Base-by-base conservation (phyloP, 2,113 vertebrate genomes). In the Diadophis punctatus region DNA sequence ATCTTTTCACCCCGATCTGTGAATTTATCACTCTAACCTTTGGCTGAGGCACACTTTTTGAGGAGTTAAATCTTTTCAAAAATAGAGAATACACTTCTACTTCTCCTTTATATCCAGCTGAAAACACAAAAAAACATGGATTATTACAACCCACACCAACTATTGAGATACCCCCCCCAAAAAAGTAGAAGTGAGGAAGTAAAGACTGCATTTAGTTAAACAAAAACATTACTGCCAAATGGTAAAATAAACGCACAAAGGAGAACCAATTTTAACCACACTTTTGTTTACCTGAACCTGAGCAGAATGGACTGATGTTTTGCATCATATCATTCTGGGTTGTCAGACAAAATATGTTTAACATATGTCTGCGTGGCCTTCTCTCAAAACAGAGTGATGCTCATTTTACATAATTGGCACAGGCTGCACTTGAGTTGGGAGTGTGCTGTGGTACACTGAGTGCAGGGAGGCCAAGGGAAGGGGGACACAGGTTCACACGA, bases 31-130 rank as follows among this genome's bases (percentile, higher is more conserved):
- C 2, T 1, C 27, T 30, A 87, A 84, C 27, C 48, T 85, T 16
- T 0, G 0, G n/a, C 85, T 53, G 48, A 68, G 84, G 16, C 0
- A 27, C 7, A 58, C 0, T 80, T n/a, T 1, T 34, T 12, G 22
- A 27, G 60, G 1, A 25, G 60, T 85, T 23, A 46, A 30, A 10
- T 3, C 0, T 8, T 68, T 53, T 11, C 93, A 60, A 87, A 87
- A 55, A 87, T 39, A 52, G 49, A 87, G 56, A 20, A 87, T 90
- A 51, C 43, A 58, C 34, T 90, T 27, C 93, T 97, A 96, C 20
- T 93, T 90, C 51, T 74, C 88, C 92, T 90, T 92, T 3, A 94
- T 52, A 46, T 96, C 95, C 95, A 97, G 95, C 97, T 97, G 34
- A 46, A 95, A 96, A 22, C 0, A 96, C 80, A 93, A 49, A 95